A percentile compares a stretch with the other conserved stretches of the same genome.
Conservation (phyloP, 2,797 vertebrate genomes). For the Synaphobranchus kaupii region DNA sequence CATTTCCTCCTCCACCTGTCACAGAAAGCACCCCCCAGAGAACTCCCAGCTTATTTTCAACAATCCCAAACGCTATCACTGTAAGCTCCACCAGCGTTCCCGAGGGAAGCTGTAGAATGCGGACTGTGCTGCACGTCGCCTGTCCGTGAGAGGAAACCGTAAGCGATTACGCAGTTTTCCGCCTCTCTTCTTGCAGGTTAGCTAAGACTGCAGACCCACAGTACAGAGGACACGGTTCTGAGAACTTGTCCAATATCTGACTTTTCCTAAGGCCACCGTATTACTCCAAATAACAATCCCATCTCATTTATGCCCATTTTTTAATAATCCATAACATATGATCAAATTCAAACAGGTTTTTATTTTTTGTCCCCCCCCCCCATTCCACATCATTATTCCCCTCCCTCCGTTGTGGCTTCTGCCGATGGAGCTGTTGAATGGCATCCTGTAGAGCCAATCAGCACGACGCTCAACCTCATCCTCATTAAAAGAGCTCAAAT, state of each 20-base stretch:
- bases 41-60: constrained; percentile 41
- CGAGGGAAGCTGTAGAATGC: constrained; percentile 3
- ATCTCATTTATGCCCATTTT: background rate
- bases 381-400: constrained; percentile 17
- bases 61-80: constrained; percentile 45
- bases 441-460: background rate
- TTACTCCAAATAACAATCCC: background rate
- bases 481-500: background rate
- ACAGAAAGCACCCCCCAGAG: background rate
- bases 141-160: constrained; percentile 46
- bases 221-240: background rate
- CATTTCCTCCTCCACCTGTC: background rate
- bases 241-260: background rate
- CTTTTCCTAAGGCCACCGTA: background rate
- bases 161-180: constrained; percentile 41
- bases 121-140: constrained; percentile 30
- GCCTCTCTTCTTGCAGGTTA: constrained; percentile 25
- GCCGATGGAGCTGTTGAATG: background rate
- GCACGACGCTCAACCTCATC: background rate
- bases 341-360: background rate
- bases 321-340: background rate
- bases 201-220: background rate
- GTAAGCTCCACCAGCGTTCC: background rate
- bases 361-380: background rate
- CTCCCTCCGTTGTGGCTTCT: background rate